Evolutionary conservation across 2,113 vertebrate genomes (phyloP).

Genomic region (Taurulus bubalis): DNA sequence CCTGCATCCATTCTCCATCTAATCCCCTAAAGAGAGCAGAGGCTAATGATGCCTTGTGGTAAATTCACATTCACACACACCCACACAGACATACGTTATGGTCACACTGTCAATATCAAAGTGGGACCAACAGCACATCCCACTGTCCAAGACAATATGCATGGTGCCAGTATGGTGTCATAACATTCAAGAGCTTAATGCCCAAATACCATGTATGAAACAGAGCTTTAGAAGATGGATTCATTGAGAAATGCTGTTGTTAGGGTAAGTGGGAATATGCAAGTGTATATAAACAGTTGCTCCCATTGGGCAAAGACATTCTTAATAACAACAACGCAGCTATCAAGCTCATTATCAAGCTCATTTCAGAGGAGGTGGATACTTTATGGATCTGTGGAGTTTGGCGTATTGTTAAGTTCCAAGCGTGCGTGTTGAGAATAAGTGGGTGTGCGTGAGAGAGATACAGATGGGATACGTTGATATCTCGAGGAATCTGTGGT

Average conservation of each 20-base stretch:
- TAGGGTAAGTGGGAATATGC: slow-evolving; percentile 45
- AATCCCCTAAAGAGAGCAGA: slow-evolving; percentile 68
- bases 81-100: slow-evolving; percentile 66
- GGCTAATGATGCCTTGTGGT: slow-evolving; percentile 66
- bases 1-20: slow-evolving; percentile 68
- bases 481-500: slow-evolving; percentile 53
- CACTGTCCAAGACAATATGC: slow-evolving; percentile 72
- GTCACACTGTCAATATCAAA: slow-evolving; percentile 72
- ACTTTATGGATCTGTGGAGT: slow-evolving; percentile 48
- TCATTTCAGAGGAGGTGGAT: slow-evolving; percentile 56
- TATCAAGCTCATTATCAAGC: slow-evolving; percentile 54
- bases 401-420: slow-evolving; percentile 51
- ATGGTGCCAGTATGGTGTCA: slow-evolving; percentile 63
- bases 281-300: slow-evolving; percentile 67
- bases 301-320: slow-evolving; percentile 68
- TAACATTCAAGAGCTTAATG: slow-evolving; percentile 71
- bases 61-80: slow-evolving; percentile 65
- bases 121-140: slow-evolving; percentile 76
- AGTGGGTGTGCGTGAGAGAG: slow-evolving; percentile 58
- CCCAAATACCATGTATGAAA: slow-evolving; percentile 58
- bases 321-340: slow-evolving; percentile 72
- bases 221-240: slow-evolving; percentile 44
- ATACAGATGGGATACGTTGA: slow-evolving; percentile 52
- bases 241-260: slow-evolving; percentile 24
- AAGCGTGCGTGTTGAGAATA: slow-evolving; percentile 57